Conservation (phyloP, 1,140 invertebrate species). For the Scaptomyza graminum region DNA sequence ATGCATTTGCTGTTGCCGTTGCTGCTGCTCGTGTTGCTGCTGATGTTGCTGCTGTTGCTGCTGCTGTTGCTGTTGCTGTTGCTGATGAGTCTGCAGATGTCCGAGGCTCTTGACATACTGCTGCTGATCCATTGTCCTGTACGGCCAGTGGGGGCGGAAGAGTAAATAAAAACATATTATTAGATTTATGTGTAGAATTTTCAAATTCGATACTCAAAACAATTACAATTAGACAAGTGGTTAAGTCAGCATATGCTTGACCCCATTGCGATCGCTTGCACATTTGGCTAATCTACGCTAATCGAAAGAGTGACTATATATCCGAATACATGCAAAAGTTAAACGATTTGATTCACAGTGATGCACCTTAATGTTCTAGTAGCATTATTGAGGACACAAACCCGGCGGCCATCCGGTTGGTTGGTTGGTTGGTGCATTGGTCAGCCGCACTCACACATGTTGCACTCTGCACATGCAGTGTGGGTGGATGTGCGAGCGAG, state of each 20-base stretch:
- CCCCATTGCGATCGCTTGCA: slow-evolving; percentile 35
- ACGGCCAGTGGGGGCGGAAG: slow-evolving; percentile 62
- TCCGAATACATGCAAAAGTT: slow-evolving; percentile 12
- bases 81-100: slow-evolving; percentile 50
- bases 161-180: slow-evolving; percentile 65
- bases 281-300: slow-evolving; percentile 55
- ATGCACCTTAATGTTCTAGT: slow-evolving; percentile 35
- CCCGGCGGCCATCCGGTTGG: slow-evolving; percentile 28
- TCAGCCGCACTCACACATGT: slow-evolving; percentile 24
- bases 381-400: slow-evolving; percentile 69
- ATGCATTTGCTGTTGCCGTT: slow-evolving; percentile 63
- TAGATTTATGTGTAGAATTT: slow-evolving; percentile 56
- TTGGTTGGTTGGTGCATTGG: no score
- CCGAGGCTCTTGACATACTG: slow-evolving; percentile 75
- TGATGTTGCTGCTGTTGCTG: slow-evolving; percentile 55
- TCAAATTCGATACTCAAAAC: neutral
- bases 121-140: slow-evolving; percentile 75
- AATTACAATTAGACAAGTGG: no score
- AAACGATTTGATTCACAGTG: slow-evolving; percentile 22
- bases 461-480: slow-evolving; percentile 16
- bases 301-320: slow-evolving; percentile 51
- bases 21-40: slow-evolving; percentile 55
- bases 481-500: slow-evolving; percentile 5
- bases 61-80: slow-evolving; percentile 62
- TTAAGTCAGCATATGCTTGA: slow-evolving; percentile 51